A percentile compares a stretch with the other conserved stretches of the same genome.
Conservation (phyloP, 2,113 vertebrate species). For the Sphyrna mokarran region DNA sequence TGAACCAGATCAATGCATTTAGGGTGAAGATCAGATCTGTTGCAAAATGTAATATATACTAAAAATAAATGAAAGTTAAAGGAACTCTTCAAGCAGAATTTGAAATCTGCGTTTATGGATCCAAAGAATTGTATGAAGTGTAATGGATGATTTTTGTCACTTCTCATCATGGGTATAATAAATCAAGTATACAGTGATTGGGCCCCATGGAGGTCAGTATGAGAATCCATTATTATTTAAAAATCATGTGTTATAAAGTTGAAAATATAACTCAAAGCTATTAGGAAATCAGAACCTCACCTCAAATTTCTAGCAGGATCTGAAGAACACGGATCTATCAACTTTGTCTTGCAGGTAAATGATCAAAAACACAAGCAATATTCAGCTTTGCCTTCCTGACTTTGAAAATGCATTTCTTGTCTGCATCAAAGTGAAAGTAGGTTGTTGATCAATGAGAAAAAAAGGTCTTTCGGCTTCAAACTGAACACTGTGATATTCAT, state of each 20-base stretch:
- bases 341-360: background rate
- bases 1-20: background rate
- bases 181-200: background rate
- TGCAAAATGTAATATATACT: background rate
- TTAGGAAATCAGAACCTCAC: background rate
- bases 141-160: slow-evolving; percentile 26
- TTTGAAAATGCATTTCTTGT: background rate
- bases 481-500: background rate
- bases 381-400: background rate
- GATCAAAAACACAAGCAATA: background rate
- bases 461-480: background rate
- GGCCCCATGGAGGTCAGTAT: background rate
- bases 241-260: background rate
- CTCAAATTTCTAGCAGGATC: background rate
- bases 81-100: background rate
- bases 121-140: background rate
- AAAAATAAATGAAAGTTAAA: background rate
- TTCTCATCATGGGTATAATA: slow-evolving; percentile 16
- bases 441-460: background rate
- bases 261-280: background rate
- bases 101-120: background rate
- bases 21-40: background rate
- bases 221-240: background rate
- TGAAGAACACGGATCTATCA: background rate
- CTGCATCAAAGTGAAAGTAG: background rate